These are phyloP conservation scores for Holocentrus rufus DNA, from an alignment of 2,797 vertebrate species.

Conservation along the genomic window DNA sequence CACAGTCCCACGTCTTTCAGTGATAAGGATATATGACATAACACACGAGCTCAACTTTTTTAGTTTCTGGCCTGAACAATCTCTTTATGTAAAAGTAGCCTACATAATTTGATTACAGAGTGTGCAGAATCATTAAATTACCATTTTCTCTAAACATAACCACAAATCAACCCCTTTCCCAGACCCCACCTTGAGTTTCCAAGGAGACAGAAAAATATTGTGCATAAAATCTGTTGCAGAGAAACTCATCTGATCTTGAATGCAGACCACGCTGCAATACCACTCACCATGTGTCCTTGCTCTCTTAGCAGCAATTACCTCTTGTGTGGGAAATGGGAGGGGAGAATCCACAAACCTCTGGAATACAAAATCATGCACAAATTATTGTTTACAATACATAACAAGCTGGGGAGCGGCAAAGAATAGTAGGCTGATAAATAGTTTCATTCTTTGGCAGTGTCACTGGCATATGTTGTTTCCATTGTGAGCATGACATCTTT, in stretches of 20 bases:
- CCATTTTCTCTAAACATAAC: conserved; percentile 25
- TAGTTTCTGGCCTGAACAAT: not conserved
- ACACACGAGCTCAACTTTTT: conserved; percentile 3
- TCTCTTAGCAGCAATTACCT: conserved; percentile 75
- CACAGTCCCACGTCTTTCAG: conserved; percentile 2
- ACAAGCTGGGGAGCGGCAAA: conserved; percentile 6
- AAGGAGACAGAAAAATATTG: conserved; percentile 61
- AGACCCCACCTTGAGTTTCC: conserved; percentile 37
- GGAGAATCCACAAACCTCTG: conserved; percentile 71
- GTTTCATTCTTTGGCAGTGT: conserved; percentile 10
- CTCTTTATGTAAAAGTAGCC: not conserved
- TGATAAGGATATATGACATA: conserved; percentile 19
- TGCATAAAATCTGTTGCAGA: conserved; percentile 37
- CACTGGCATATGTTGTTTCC: conserved; percentile 27
- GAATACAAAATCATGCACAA: conserved; percentile 45
- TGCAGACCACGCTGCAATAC: too few species aligned
- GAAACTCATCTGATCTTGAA: conserved; percentile 35
- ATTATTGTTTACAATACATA: conserved; percentile 13
- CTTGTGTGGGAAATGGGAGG: conserved; percentile 75
- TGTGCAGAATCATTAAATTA: conserved; percentile 7
- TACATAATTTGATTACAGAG: not conserved
- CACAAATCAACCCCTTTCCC: conserved; percentile 25
- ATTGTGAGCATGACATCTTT: conserved; percentile 15
- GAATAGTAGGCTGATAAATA: not conserved
- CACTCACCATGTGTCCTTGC: conserved; percentile 76